Evolutionary conservation across 2,888 invertebrate species (phyloP).

Genomic region (Tyria jacobaeae): DNA sequence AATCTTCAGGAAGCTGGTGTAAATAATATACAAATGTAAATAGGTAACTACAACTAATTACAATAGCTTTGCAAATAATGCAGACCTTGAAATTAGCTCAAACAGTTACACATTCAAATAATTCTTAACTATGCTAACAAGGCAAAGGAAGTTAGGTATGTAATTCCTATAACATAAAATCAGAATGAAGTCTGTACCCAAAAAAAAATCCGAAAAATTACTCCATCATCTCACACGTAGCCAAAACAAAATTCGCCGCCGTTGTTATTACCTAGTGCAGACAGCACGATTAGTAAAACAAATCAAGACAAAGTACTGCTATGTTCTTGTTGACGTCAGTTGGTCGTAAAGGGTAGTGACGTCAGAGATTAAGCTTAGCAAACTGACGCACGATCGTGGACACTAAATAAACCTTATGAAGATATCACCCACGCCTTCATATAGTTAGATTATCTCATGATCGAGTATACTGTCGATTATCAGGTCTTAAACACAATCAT

Average conservation of each 20-base stretch:
- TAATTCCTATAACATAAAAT: conserved; percentile 1
- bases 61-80: no score
- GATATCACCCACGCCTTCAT: conserved; percentile 72
- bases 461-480: conserved; percentile 47
- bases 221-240: conserved; percentile 39
- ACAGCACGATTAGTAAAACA: conserved; percentile 44
- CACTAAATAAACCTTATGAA: conserved; percentile 57
- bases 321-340: conserved; percentile 38
- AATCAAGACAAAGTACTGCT: conserved; percentile 61
- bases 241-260: conserved; percentile 50
- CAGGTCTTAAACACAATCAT: conserved; percentile 9
- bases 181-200: conserved; percentile 1
- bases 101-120: not conserved
- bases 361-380: conserved; percentile 70
- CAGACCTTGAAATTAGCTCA: no score
- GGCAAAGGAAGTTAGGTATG: no score
- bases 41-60: no score
- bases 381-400: conserved; percentile 77
- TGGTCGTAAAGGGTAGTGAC: conserved; percentile 64
- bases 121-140: not conserved
- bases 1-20: not conserved
- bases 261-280: conserved; percentile 41
- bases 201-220: conserved; percentile 10
- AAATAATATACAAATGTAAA: no score
- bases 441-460: conserved; percentile 61